These are phyloP conservation scores for Bergia puertoricense DNA, from an alignment of 92 coral and sea anemone species.

Conservation along the genomic window DNA sequence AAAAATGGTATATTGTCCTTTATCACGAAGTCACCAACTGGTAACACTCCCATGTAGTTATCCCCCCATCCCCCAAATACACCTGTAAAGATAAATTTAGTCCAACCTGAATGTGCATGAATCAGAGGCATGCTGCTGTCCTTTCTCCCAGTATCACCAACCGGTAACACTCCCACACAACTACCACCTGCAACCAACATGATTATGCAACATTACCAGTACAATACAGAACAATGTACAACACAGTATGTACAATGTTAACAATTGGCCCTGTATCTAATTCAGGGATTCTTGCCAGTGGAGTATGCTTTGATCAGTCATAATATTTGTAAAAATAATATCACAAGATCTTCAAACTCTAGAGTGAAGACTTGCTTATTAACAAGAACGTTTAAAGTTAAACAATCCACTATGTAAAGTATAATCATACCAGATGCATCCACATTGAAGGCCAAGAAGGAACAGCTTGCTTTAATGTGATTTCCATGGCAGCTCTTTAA, in stretches of 20 bases:
- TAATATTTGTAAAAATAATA: too few species aligned
- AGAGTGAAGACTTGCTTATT: too few species aligned
- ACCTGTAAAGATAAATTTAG: background rate
- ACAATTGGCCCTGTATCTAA: too few species aligned
- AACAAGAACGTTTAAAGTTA: too few species aligned
- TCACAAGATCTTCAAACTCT: too few species aligned
- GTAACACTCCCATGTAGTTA: background rate
- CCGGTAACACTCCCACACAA: constrained; percentile 67
- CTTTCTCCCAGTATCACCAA: constrained; percentile 69
- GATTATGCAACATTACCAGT: background rate
- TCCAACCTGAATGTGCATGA: constrained; percentile 81
- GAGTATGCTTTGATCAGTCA: too few species aligned
- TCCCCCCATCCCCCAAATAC: background rate
- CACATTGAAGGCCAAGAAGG: constrained; percentile 86
- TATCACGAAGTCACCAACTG: background rate
- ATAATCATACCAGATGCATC: constrained; percentile 71
- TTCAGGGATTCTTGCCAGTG: too few species aligned
- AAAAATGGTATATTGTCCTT: too few species aligned
- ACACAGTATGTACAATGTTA: too few species aligned
- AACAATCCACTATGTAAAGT: too few species aligned
- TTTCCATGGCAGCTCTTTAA: constrained; percentile 83
- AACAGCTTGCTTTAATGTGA: constrained; percentile 91
- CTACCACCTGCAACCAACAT: constrained; percentile 59
- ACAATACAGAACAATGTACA: too few species aligned
- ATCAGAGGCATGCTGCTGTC: constrained; percentile 59